These are phyloP conservation scores for Spisula solida DNA, from an alignment of 2,888 invertebrate species.

Conservation along the genomic window DNA sequence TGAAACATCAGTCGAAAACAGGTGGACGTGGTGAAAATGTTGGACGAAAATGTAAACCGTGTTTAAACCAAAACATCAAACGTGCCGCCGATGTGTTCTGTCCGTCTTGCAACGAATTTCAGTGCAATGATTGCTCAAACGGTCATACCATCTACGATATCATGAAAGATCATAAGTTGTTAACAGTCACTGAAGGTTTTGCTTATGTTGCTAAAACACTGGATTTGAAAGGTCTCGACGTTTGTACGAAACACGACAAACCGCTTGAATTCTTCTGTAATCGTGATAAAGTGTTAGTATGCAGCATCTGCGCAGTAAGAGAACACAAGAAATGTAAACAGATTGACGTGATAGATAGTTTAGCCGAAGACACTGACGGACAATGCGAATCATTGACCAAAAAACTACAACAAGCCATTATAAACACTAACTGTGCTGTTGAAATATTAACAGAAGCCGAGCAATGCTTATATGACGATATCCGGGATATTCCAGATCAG, in stretches of 20 bases:
- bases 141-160: background rate
- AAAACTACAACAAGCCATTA: background rate
- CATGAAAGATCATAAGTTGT: background rate
- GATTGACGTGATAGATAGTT: background rate
- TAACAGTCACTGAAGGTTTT: background rate
- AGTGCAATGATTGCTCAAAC: slow-evolving; percentile 27
- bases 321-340: slow-evolving; percentile 8
- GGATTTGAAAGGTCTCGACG: slow-evolving; percentile 11
- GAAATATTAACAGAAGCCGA: background rate
- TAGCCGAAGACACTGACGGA: too few relatives aligned
- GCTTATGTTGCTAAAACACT: too few relatives aligned
- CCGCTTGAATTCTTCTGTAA: background rate
- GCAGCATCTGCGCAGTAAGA: background rate
- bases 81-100: slow-evolving; percentile 12
- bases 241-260: slow-evolving; percentile 8
- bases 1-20: too few relatives aligned
- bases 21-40: background rate
- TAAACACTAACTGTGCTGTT: background rate
- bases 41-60: background rate
- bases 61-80: background rate
- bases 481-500: background rate
- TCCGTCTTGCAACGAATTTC: slow-evolving; percentile 25
- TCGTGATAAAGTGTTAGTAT: background rate
- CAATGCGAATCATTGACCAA: background rate
- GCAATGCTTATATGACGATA: background rate